These are phyloP conservation scores for Psix sp. DNA, from an alignment of 1,140 invertebrate genomes.

Conservation along the genomic window DNA sequence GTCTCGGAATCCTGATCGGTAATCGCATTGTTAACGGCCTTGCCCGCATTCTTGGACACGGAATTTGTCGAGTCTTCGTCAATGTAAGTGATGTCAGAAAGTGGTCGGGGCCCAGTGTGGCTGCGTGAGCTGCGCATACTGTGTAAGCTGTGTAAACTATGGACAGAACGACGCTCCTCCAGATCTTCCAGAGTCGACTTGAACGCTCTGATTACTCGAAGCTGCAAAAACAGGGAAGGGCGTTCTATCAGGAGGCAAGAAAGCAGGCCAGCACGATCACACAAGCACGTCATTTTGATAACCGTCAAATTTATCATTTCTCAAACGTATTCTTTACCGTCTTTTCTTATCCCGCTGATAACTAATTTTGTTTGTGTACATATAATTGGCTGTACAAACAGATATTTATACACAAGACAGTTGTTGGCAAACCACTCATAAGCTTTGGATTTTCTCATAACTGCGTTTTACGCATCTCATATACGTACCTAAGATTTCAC, in stretches of 20 bases:
- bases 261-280: conserved; percentile 74
- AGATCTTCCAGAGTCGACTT: conserved; percentile 99
- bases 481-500: conserved; percentile 50
- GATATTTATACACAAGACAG: conserved; percentile 19
- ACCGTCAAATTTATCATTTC: conserved; percentile 38
- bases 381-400: conserved; percentile 5
- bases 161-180: conserved; percentile 98
- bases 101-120: conserved; percentile 86
- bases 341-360: background rate
- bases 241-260: conserved; percentile 76
- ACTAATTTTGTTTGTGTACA: background rate
- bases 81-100: conserved; percentile 94
- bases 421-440: conserved; percentile 35
- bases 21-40: conserved; percentile 68
- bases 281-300: conserved; percentile 71
- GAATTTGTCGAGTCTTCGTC: conserved; percentile 88
- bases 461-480: conserved; percentile 29
- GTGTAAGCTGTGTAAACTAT: conserved; percentile 97
- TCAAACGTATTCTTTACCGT: conserved; percentile 7
- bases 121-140: conserved; percentile 92
- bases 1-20: conserved; percentile 68
- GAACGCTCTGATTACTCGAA: conserved; percentile 99
- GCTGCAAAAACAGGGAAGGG: conserved; percentile 90
- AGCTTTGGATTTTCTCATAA: conserved; percentile 27
- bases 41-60: conserved; percentile 55